A percentile compares a stretch with the other conserved stretches of the same genome.
Evolutionary conservation across 1,140 invertebrate genomes (phyloP).

Genomic region (Zaprionus tsacasi): DNA sequence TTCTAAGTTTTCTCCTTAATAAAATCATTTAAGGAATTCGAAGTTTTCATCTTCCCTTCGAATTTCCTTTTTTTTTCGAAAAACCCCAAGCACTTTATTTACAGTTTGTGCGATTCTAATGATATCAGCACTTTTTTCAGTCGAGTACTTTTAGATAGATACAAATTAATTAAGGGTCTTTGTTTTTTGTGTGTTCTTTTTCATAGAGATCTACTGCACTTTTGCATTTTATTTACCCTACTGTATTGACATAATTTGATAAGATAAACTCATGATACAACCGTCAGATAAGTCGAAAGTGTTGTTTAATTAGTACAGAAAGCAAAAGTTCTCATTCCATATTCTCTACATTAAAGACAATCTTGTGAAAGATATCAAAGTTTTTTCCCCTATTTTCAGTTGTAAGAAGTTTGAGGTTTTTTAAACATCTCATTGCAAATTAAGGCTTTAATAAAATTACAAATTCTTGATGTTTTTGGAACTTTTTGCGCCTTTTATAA

Average conservation of each 20-base stretch:
- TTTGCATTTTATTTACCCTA: slow-evolving; percentile 22
- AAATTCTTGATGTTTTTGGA: not conserved
- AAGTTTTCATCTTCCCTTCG: not conserved
- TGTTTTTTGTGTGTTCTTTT: not conserved
- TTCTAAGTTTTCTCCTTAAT: too few species aligned
- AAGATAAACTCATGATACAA: slow-evolving; percentile 4
- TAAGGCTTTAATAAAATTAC: too few species aligned
- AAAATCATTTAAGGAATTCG: too few species aligned
- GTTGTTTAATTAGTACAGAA: not conserved
- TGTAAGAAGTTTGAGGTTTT: too few species aligned
- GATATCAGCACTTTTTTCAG: not conserved
- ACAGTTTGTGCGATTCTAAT: not conserved
- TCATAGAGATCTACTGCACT: not conserved
- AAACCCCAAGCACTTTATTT: not conserved
- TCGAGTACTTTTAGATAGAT: not conserved
- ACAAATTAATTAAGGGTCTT: slow-evolving; percentile 5
- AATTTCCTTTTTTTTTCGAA: not conserved
- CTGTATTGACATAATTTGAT: slow-evolving; percentile 12
- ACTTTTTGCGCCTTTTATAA: not conserved
- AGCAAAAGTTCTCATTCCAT: not conserved
- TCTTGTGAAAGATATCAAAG: not conserved
- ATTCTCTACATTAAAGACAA: not conserved
- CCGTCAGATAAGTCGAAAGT: slow-evolving; percentile 4
- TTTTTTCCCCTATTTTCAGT: not conserved
- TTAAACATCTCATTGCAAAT: too few species aligned